phyloP scores from a whole-genome alignment of 2,888 invertebrate species.

The Crematogaster levior region DNA sequence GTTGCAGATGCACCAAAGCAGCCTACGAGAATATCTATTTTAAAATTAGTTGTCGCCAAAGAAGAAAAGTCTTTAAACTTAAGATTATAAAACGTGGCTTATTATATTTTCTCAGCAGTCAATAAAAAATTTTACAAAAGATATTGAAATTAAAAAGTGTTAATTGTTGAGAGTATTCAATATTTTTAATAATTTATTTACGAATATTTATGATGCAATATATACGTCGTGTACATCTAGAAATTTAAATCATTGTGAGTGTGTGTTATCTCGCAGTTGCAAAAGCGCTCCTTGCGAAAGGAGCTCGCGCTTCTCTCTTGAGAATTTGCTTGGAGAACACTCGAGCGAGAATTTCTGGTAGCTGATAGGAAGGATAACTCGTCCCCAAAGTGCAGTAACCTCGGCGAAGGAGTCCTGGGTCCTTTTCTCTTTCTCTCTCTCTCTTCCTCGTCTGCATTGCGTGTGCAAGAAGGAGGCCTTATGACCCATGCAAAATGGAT shows the following conservation, averaged over 20 bases:
- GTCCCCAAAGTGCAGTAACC: slow-evolving; percentile 84
- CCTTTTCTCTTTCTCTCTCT: slow-evolving; percentile 20
- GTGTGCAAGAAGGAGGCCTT: slow-evolving; percentile 76
- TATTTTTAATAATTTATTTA: slow-evolving; percentile 16
- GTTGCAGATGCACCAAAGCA: neutral
- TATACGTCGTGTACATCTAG: slow-evolving; percentile 3
- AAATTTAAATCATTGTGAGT: slow-evolving; percentile 62
- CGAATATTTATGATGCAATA: slow-evolving; percentile 10
- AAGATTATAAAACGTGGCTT: neutral
- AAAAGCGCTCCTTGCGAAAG: slow-evolving; percentile 53
- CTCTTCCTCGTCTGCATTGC: slow-evolving; percentile 65
- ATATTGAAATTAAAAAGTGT: neutral
- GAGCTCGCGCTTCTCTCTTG: slow-evolving; percentile 59
- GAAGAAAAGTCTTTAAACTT: neutral
- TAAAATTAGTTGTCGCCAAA: neutral
- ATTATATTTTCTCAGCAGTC: neutral
- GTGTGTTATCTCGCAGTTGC: slow-evolving; percentile 51
- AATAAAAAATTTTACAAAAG: neutral
- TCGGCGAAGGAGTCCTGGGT: slow-evolving; percentile 77
- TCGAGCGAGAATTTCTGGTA: slow-evolving; percentile 69
- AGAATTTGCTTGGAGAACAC: slow-evolving; percentile 65
- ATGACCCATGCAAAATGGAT: slow-evolving; percentile 84
- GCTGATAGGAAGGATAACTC: slow-evolving; percentile 80
- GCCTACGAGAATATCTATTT: neutral
- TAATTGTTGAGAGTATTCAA: neutral